Evolutionary conservation across 2,888 invertebrate species (phyloP).

Genomic region (Coleophora flavipennella): DNA sequence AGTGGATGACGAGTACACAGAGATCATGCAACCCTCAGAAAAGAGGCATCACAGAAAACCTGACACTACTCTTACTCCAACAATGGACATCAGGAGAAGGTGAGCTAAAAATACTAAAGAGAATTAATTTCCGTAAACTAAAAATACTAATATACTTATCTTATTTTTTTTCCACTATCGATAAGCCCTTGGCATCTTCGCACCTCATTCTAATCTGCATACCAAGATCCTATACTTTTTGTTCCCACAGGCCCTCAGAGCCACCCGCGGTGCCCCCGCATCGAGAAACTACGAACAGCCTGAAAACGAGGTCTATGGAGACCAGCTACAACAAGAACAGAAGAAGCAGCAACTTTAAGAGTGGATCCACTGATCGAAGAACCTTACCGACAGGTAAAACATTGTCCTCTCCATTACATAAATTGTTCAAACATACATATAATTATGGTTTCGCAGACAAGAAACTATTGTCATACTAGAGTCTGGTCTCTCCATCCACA

Average conservation of each 20-base stretch:
- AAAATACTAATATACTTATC: too few species aligned
- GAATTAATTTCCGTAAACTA: too few species aligned
- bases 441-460: too few species aligned
- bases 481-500: too few species aligned
- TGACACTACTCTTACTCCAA: slow-evolving; percentile 70
- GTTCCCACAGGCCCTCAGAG: slow-evolving; percentile 55
- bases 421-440: too few species aligned
- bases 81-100: slow-evolving; percentile 56
- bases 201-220: too few species aligned
- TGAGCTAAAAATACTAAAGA: too few species aligned
- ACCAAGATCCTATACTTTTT: not conserved
- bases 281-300: slow-evolving; percentile 77
- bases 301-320: slow-evolving; percentile 90
- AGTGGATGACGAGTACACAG: slow-evolving; percentile 82
- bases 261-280: slow-evolving; percentile 84
- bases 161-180: too few species aligned
- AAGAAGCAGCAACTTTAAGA: slow-evolving; percentile 67
- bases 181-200: too few species aligned
- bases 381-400: slow-evolving; percentile 79
- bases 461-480: too few species aligned
- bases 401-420: not conserved
- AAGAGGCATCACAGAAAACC: slow-evolving; percentile 64
- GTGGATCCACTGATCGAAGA: slow-evolving; percentile 78
- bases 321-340: slow-evolving; percentile 80
- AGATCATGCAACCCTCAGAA: slow-evolving; percentile 71